Evolutionary conservation across 2,113 vertebrate genomes (phyloP), one percentile per base, ranked within the genome.

Genomic region (Phaetusa simplex): DNA sequence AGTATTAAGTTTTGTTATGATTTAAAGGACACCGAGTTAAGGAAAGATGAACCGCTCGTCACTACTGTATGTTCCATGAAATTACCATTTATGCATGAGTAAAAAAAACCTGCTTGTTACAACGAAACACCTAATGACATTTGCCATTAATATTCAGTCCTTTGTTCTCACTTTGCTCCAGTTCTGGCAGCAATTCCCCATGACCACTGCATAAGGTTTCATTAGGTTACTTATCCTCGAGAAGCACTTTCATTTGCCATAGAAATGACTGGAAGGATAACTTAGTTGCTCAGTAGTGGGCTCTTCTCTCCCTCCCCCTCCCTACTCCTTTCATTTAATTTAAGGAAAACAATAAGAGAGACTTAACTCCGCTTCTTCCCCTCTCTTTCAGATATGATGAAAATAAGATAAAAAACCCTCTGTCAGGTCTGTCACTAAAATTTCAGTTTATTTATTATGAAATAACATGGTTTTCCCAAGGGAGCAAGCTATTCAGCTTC

Each of bases 371-470:
- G 19, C 67, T 88, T 87, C 56, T 58, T 88, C 50, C 49, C 27
- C 34, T 74, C 58, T 82, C 74, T 82, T 79, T 69, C 55, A 77
- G 73, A 95, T 88, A 87, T 34, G 47, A 91, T 67, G 81, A 94
- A 97, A 94, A 86, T 76, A 96, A 97, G 91, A 94, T 93, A 82
- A 96, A 98, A 98, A 96, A 53, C 50, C 77, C 80, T 86, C 88
- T 96, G 79, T 80, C 93, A 91, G n/a, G 53, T 64, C 73, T 94
- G 84, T 70, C 94, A 89, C 86, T 94, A 71, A 95, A 91, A 96
- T 95, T 88, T 96, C 45, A 76, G 76, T 91, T 97, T 93, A 96
- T 97, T 97, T 97, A 93, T 97, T 97, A 92, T 79, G 93, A 97
- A 95, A 97, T 87, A 95, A 95, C 53, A 38, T 8, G 2, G 26